Percentiles rank a stretch among this genome's conserved stretches.
These are phyloP conservation scores for Acropora yongei DNA, from an alignment of 64 coral and sea anemone species.

Conservation along the genomic window DNA sequence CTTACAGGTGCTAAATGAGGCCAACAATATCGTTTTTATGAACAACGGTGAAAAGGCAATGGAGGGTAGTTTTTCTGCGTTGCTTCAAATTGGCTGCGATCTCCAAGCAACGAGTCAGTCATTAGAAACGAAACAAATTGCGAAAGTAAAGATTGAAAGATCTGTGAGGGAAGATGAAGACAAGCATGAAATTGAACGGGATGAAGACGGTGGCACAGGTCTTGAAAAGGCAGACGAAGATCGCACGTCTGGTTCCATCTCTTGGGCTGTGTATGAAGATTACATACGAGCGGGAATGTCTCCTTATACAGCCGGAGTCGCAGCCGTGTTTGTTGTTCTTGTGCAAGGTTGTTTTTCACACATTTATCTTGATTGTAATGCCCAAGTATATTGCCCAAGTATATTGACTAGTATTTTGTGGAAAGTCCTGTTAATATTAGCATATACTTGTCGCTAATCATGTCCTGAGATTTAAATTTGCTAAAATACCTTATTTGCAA, in stretches of 20 bases:
- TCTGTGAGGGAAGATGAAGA: not conserved
- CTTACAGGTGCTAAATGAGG: conserved; percentile 41
- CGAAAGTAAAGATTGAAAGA: not conserved
- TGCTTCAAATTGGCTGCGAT: no score
- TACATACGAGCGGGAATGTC: conserved; percentile 43
- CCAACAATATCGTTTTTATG: conserved; percentile 45
- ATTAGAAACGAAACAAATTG: not conserved
- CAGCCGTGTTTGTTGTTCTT: conserved; percentile 16
- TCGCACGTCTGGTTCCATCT: conserved; percentile 23
- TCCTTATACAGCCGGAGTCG: not conserved
- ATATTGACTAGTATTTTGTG: no score
- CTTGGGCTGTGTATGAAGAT: conserved; percentile 24
- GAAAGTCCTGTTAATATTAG: no score
- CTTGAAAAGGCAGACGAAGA: conserved; percentile 2
- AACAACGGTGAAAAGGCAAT: conserved; percentile 29
- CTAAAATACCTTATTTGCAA: no score
- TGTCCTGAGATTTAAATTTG: no score
- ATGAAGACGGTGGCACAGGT: not conserved
- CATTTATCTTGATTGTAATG: not conserved
- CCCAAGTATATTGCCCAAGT: no score
- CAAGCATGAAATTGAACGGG: not conserved
- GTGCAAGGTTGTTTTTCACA: conserved; percentile 39
- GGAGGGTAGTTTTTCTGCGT: conserved; percentile 17
- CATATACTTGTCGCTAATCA: no score
- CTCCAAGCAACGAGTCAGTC: no score